Base-by-base conservation (phyloP, 2,113 vertebrate genomes). In the Myrmecophaga tridactyla region DNA sequence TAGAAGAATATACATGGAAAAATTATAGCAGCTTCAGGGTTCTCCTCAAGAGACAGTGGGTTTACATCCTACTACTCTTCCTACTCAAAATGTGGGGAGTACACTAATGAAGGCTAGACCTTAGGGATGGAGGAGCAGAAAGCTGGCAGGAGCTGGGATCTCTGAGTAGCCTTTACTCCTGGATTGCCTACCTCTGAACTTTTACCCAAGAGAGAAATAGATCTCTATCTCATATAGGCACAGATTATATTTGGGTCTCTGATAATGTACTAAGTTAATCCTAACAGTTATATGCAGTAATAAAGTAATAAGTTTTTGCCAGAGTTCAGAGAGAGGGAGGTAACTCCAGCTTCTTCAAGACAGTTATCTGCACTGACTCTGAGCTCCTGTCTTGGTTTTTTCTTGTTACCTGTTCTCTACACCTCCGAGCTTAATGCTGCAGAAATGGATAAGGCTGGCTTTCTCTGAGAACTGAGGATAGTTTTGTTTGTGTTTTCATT, bases 1-100 rank as follows among this genome's bases (percentile, higher is more conserved):
- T 21, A 62, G n/a, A 0, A 23, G 9, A 25, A 56, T 29, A 39
- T 18, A 17, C 0, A 4, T 15, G 39, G 53, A 78, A 67, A 25
- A 58, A 51, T 29, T 27, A 29, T 2, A 58, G 48, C 23, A 58
- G 20, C 13, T 63, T 23, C 23, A 11, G 34, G 4, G 29, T 14
- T 43, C 56, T 80, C 48, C 25, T 73, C 1, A 23, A 43, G 53
- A 70, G 25, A 41, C 8, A 58, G 58, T 39, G n/a, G 18, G 13
- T 81, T 77, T 11, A 51, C 12, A 29, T 1, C n/a, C 27, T 63
- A n/a, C 36, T 0, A 34, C 36, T 65, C 60, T 41, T 18, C 13
- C 29, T 1, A 1, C 8, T 18, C 3, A 8, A 1, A 11, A 41
- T 1, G 0, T 12, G 53, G 53, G 78, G 72, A 34, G 23, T 10